A percentile compares a stretch with the other conserved stretches of the same genome.
phyloP scores from a whole-genome alignment of 2,113 vertebrate genomes.

The Solenodon paradoxus region DNA sequence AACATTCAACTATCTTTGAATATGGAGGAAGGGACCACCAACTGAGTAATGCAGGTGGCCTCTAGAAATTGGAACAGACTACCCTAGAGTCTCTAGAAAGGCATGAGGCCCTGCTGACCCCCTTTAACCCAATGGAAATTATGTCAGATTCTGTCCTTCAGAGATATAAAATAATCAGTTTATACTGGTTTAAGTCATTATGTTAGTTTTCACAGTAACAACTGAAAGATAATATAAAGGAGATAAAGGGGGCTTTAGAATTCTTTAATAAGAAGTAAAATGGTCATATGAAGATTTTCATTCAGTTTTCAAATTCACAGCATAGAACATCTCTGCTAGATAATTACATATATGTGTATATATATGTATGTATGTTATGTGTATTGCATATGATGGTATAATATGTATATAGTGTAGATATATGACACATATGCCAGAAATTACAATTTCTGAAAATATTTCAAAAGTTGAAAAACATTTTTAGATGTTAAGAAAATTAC shows the following conservation, averaged over 20 bases:
- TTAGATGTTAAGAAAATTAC: background rate
- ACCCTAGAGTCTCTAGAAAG: background rate
- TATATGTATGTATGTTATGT: background rate
- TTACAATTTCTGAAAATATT: background rate
- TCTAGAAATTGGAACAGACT: background rate
- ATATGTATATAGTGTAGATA: background rate
- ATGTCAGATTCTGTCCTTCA: background rate
- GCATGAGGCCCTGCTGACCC: background rate
- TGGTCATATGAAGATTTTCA: background rate
- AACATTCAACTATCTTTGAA: background rate
- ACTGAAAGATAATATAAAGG: background rate
- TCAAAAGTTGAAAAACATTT: background rate
- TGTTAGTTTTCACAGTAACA: background rate
- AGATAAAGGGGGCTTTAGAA: background rate
- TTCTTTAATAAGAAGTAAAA: background rate
- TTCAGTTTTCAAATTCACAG: background rate
- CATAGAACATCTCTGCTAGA: background rate
- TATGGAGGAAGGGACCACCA: background rate
- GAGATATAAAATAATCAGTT: background rate
- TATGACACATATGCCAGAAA: background rate
- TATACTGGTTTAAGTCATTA: background rate
- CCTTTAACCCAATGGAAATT: background rate
- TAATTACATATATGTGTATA: background rate
- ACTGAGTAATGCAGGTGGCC: too few species aligned
- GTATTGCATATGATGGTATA: background rate